phyloP scores from a whole-genome alignment of 2,113 vertebrate genomes.

The Cyphomyrus plagiostoma region DNA sequence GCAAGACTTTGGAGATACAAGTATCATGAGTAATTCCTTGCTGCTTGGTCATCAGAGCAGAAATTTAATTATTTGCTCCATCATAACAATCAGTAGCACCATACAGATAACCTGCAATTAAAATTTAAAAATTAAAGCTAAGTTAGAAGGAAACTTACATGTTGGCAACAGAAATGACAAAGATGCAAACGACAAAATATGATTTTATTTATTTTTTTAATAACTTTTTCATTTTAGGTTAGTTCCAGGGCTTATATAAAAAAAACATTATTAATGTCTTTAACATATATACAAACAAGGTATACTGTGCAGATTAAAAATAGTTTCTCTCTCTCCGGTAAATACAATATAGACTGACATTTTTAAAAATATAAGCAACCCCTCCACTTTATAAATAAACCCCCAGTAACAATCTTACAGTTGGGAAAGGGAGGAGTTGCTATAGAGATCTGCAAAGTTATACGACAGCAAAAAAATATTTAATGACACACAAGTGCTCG shows the following conservation, averaged over 20 bases:
- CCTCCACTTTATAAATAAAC: constrained; percentile 62
- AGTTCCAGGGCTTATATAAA: constrained; percentile 44
- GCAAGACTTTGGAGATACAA: neutral
- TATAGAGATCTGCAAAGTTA: constrained; percentile 33
- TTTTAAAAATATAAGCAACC: constrained; percentile 59
- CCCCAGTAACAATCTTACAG: constrained; percentile 43
- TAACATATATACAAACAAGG: constrained; percentile 51
- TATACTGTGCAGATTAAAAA: constrained; percentile 59
- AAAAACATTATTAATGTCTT: constrained; percentile 48
- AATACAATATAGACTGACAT: constrained; percentile 42
- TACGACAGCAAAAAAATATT: constrained; percentile 32
- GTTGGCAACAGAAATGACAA: neutral
- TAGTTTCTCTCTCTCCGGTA: constrained; percentile 58
- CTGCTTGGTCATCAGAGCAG: neutral
- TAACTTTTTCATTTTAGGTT: constrained; percentile 30
- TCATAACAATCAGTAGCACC: neutral
- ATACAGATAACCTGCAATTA: neutral
- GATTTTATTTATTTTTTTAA: constrained; percentile 42
- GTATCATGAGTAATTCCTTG: neutral
- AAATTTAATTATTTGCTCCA: neutral
- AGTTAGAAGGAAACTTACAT: neutral
- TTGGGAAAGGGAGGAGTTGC: constrained; percentile 48
- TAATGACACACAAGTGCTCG: constrained; percentile 17
- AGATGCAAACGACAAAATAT: constrained; percentile 49
- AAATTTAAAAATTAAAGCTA: neutral